Conservation (phyloP, 2,113 vertebrate genomes). For the Nothoprocta pentlandii region DNA sequence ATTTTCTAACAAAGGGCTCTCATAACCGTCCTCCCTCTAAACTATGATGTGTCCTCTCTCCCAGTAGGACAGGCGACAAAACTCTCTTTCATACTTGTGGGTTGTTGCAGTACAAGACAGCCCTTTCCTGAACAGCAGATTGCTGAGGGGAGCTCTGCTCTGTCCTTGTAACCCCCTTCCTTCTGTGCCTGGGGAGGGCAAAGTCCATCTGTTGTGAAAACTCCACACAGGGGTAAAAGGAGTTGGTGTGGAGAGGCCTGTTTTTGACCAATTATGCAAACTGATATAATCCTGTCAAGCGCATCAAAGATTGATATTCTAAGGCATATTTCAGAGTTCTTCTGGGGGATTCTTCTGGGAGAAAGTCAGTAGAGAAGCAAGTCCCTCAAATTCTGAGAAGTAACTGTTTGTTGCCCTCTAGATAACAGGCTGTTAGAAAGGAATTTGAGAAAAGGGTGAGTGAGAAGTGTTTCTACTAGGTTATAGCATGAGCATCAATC, state of each 20-base stretch:
- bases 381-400: background rate
- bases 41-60: background rate
- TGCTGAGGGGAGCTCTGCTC: background rate
- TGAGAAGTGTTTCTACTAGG: slow-evolving; percentile 30
- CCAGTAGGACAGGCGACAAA: background rate
- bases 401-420: background rate
- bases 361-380: background rate
- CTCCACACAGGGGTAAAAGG: background rate
- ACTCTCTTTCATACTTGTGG: background rate
- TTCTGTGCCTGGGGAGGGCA: background rate
- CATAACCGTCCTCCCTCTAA: background rate
- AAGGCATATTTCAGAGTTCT: background rate
- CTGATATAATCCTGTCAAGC: background rate
- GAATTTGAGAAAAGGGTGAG: slow-evolving; percentile 32
- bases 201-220: background rate
- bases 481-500: slow-evolving; percentile 26
- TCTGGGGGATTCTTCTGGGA: background rate
- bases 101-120: background rate
- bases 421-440: background rate
- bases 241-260: background rate
- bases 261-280: background rate
- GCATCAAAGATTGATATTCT: background rate
- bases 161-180: background rate
- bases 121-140: background rate
- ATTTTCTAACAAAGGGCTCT: background rate